Percentiles rank a stretch among this genome's conserved stretches.
These are phyloP conservation scores for Acronicta aceris DNA, from an alignment of 2,888 invertebrate species.

Conservation along the genomic window DNA sequence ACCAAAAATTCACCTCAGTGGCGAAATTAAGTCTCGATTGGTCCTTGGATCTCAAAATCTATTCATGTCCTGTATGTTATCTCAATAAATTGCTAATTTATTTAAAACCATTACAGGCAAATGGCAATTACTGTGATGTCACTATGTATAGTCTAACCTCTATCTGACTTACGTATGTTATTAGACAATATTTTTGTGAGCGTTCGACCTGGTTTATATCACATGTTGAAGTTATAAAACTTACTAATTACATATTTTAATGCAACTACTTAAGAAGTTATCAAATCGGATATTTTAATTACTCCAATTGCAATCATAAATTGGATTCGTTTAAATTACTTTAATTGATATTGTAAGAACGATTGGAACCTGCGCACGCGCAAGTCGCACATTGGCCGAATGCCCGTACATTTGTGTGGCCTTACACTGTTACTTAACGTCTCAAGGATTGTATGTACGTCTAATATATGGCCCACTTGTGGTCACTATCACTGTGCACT, in stretches of 20 bases:
- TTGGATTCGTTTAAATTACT: conserved; percentile 13
- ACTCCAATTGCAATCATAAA: conserved; percentile 16
- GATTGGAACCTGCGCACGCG: conserved; percentile 1
- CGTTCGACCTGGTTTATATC: background rate
- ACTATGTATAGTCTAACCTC: background rate
- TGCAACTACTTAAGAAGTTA: too few relatives aligned
- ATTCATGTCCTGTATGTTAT: background rate
- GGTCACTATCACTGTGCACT: conserved; percentile 31
- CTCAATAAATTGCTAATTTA: background rate
- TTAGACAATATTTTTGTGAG: background rate
- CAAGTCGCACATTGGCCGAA: conserved; percentile 14
- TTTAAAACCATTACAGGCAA: background rate
- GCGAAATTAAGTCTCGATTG: too few relatives aligned
- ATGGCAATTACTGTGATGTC: background rate
- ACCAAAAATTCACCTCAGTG: too few relatives aligned
- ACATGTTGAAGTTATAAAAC: too few relatives aligned
- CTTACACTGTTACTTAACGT: conserved; percentile 39
- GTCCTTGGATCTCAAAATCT: too few relatives aligned
- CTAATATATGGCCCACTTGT: conserved; percentile 32
- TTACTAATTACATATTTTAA: too few relatives aligned
- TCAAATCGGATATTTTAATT: too few relatives aligned
- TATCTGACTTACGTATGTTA: background rate
- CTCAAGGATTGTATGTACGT: conserved; percentile 41
- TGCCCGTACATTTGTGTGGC: conserved; percentile 23
- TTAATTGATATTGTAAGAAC: conserved; percentile 16